Evolutionary conservation across 2,888 invertebrate species (phyloP).

Genomic region (Ophion costatus): DNA sequence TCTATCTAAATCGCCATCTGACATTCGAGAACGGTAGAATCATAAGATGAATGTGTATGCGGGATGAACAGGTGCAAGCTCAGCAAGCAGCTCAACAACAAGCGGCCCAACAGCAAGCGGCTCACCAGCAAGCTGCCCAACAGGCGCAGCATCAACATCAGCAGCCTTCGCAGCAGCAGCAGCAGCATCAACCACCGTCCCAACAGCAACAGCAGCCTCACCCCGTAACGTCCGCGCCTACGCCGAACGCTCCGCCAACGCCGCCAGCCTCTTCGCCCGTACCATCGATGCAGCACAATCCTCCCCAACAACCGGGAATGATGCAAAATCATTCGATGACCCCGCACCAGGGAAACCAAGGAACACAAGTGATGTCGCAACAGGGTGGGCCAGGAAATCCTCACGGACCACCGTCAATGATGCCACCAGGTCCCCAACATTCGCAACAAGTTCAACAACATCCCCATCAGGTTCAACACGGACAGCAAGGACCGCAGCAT

Average conservation of each 20-base stretch:
- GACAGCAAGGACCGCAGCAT: slow-evolving; percentile 62
- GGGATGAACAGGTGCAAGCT: slow-evolving; percentile 6
- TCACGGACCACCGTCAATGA: slow-evolving; percentile 76
- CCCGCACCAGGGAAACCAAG: slow-evolving; percentile 74
- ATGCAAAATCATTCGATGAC: slow-evolving; percentile 80
- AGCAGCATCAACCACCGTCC: slow-evolving; percentile 56
- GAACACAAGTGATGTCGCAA: slow-evolving; percentile 75
- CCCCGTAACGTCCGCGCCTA: slow-evolving; percentile 61
- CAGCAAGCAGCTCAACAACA: slow-evolving; percentile 61
- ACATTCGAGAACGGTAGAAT: no score
- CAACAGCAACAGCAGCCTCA: slow-evolving; percentile 65
- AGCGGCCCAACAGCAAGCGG: slow-evolving; percentile 56
- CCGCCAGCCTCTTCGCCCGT: slow-evolving; percentile 75
- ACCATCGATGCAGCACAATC: slow-evolving; percentile 75
- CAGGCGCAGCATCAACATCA: slow-evolving; percentile 78
- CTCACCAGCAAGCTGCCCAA: slow-evolving; percentile 57
- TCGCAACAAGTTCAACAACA: slow-evolving; percentile 47
- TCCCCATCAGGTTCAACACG: slow-evolving; percentile 55
- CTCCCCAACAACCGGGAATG: slow-evolving; percentile 77
- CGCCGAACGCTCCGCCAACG: slow-evolving; percentile 71
- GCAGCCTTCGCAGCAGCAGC: slow-evolving; percentile 51
- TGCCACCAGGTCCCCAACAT: slow-evolving; percentile 74
- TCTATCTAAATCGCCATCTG: no score
- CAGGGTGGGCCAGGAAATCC: slow-evolving; percentile 77
- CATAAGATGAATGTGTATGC: not conserved